Percentiles rank a stretch among this genome's conserved stretches.
Conservation (phyloP, 2,888 invertebrate genomes). For the Ariolimax columbianus region DNA sequence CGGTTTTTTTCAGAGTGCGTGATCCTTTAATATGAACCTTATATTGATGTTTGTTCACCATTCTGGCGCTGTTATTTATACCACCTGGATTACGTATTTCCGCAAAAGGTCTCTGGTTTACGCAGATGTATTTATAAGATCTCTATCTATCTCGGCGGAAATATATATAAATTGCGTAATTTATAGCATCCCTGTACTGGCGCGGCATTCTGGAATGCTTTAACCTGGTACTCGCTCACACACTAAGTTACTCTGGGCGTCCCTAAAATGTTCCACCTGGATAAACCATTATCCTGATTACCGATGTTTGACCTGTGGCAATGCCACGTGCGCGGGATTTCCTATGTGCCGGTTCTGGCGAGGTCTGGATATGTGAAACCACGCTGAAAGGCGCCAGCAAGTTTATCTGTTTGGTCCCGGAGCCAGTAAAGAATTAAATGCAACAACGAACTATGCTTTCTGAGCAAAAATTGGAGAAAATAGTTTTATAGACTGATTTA, state of each 20-base stretch:
- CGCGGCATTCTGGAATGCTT: constrained; percentile 19
- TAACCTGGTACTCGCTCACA: constrained; percentile 6
- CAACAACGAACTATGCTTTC: too few relatives aligned
- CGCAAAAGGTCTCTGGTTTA: background rate
- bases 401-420: background rate
- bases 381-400: background rate
- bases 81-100: background rate
- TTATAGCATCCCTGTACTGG: background rate
- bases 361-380: background rate
- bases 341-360: background rate
- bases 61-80: background rate
- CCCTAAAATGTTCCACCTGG: constrained; percentile 1
- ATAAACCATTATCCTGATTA: constrained; percentile 12
- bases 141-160: background rate
- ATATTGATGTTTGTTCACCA: background rate
- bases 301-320: constrained; percentile 5
- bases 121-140: background rate
- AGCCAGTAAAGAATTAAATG: background rate
- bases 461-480: too few relatives aligned
- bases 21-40: background rate
- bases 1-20: too few relatives aligned
- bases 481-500: too few relatives aligned
- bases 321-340: background rate
- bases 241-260: background rate
- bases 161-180: constrained; percentile 26